Evolutionary conservation across 2,797 vertebrate genomes (phyloP).

Genomic region (Sebastes goodei): DNA sequence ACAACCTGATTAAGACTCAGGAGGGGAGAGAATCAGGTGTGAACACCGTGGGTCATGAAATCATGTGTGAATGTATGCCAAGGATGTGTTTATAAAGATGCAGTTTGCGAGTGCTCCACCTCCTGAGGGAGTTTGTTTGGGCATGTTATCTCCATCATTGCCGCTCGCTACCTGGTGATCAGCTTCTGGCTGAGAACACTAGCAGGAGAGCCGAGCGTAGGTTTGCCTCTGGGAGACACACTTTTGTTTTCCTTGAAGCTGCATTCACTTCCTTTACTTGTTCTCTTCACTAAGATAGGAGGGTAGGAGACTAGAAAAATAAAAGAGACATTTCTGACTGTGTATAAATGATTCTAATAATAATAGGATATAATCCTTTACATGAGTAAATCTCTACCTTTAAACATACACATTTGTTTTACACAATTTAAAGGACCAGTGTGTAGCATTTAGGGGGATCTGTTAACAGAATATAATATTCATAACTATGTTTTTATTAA

Average conservation of each 20-base stretch:
- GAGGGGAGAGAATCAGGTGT: constrained; percentile 70
- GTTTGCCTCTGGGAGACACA: constrained; percentile 41
- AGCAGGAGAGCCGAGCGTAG: constrained; percentile 22
- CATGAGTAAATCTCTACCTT: not conserved
- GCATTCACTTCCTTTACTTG: constrained; percentile 16
- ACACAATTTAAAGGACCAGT: not conserved
- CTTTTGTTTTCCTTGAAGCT: constrained; percentile 41
- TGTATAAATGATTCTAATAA: not conserved
- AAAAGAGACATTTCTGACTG: not conserved
- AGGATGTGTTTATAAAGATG: constrained; percentile 33
- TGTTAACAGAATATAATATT: not conserved
- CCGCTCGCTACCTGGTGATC: constrained; percentile 45
- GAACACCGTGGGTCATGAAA: constrained; percentile 65
- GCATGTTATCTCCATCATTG: constrained; percentile 32
- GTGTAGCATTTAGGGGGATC: not conserved
- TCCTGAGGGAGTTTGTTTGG: constrained; percentile 37
- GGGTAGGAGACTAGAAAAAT: not conserved
- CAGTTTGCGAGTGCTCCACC: not conserved
- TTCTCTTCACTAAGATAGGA: not conserved
- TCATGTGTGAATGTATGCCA: constrained; percentile 68
- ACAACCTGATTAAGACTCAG: constrained; percentile 70
- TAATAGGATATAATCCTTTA: not conserved
- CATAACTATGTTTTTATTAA: no score
- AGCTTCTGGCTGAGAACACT: constrained; percentile 32
- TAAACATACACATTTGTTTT: not conserved